A percentile compares a stretch with the other conserved stretches of the same genome.
phyloP scores from a whole-genome alignment of 2,797 vertebrate species.

The Glossophaga mutica region DNA sequence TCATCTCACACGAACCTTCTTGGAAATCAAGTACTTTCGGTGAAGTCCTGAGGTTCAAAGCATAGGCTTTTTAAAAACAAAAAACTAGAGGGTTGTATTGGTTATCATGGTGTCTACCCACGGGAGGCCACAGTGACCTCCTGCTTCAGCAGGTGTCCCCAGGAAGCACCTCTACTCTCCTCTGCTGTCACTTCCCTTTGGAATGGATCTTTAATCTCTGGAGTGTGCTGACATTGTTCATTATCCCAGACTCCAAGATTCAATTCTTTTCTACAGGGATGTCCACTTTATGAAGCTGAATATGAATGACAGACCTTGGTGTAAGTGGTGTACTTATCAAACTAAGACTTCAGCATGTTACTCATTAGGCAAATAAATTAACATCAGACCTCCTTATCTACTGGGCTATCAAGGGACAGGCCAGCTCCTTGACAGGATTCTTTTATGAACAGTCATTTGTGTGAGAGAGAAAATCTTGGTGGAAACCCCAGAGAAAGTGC shows the following conservation, averaged over 20 bases:
- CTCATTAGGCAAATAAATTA: slow-evolving; percentile 71
- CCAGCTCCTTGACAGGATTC: slow-evolving; percentile 53
- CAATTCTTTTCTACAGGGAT: slow-evolving; percentile 55
- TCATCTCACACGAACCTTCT: neutral
- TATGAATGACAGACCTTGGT: slow-evolving; percentile 60
- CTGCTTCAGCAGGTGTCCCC: neutral
- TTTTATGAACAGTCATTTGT: slow-evolving; percentile 56
- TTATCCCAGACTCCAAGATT: slow-evolving; percentile 53
- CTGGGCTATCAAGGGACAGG: slow-evolving; percentile 48
- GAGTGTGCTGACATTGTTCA: slow-evolving; percentile 52
- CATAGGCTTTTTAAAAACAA: neutral
- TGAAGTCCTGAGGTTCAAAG: neutral
- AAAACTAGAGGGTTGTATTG: neutral
- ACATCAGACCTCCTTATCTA: slow-evolving; percentile 56
- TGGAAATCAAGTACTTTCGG: neutral
- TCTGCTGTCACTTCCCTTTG: slow-evolving; percentile 28
- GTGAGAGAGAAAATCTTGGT: slow-evolving; percentile 33
- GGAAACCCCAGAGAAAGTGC: neutral
- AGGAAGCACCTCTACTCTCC: neutral
- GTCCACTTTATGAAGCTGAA: slow-evolving; percentile 54
- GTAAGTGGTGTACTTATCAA: slow-evolving; percentile 61
- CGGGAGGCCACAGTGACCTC: neutral
- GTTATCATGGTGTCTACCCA: neutral
- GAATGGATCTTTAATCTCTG: slow-evolving; percentile 50
- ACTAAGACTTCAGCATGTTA: slow-evolving; percentile 49